phyloP scores from a whole-genome alignment of 1,140 invertebrate species.

The Holcopasites calliopsidis region DNA sequence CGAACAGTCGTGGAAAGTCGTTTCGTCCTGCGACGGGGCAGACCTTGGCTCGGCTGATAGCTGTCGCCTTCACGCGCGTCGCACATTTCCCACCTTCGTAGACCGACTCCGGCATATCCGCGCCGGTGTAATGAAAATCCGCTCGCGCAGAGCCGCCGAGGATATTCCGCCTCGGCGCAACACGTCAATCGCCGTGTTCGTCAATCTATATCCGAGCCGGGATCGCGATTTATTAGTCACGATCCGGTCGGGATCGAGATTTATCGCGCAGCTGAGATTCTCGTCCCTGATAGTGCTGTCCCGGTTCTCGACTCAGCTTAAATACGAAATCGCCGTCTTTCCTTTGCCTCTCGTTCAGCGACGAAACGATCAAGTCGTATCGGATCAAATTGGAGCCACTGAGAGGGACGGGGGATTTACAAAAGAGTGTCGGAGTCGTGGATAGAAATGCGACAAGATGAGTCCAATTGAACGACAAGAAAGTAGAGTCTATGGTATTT shows the following conservation, averaged over 20 bases:
- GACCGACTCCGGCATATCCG: background rate
- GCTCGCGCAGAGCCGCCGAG: too few species aligned
- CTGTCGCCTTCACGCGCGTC: constrained; percentile 27
- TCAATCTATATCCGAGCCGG: background rate
- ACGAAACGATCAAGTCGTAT: background rate
- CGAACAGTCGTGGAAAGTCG: constrained; percentile 11
- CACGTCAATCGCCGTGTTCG: background rate
- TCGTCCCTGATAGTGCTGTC: background rate
- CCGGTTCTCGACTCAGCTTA: too few species aligned
- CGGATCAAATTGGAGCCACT: too few species aligned
- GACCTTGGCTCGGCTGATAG: constrained; percentile 10
- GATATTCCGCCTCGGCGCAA: too few species aligned
- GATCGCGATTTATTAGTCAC: constrained; percentile 23
- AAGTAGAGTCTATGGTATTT: too few species aligned
- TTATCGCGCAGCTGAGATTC: constrained; percentile 1
- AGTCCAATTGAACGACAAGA: too few species aligned
- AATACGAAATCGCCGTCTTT: too few species aligned
- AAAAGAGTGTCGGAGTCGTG: too few species aligned
- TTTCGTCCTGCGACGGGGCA: background rate
- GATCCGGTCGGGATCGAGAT: constrained; percentile 5
- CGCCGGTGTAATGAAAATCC: constrained; percentile 20
- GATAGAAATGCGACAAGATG: too few species aligned
- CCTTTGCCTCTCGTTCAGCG: too few species aligned
- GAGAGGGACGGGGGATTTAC: too few species aligned
- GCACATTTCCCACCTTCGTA: background rate